Evolutionary conservation across 2,113 vertebrate species (phyloP).

Genomic region (Archilochus colubris): DNA sequence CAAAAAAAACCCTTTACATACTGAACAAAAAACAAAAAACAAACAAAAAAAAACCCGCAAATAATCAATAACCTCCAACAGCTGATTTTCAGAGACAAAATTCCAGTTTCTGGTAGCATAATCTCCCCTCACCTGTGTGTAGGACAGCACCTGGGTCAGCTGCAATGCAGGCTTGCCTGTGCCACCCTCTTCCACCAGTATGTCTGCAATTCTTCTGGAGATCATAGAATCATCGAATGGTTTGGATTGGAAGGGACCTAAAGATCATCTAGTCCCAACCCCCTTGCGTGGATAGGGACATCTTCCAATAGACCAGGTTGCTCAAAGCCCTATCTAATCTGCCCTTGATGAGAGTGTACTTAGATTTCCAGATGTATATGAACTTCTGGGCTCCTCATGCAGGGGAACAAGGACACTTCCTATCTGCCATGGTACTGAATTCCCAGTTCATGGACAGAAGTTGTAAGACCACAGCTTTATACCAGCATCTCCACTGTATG

Average conservation of each 20-base stretch:
- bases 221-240: neutral
- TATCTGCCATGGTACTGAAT: neutral
- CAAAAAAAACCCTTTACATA: neutral
- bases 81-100: neutral
- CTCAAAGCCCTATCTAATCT: too few species aligned
- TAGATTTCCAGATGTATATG: neutral
- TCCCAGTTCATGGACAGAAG: neutral
- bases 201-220: neutral
- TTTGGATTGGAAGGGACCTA: too few species aligned
- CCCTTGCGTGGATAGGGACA: too few species aligned
- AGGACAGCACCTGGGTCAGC: neutral
- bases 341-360: neutral
- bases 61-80: neutral
- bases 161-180: neutral
- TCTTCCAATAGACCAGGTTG: too few species aligned
- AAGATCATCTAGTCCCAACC: too few species aligned
- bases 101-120: neutral
- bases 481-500: neutral
- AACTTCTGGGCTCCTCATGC: neutral
- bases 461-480: neutral
- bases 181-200: fast-evolving
- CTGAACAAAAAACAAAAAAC: neutral
- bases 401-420: neutral
- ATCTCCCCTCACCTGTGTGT: neutral
- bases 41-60: neutral